phyloP scores from a whole-genome alignment of 2,113 vertebrate genomes.

The Lampris incognitus region DNA sequence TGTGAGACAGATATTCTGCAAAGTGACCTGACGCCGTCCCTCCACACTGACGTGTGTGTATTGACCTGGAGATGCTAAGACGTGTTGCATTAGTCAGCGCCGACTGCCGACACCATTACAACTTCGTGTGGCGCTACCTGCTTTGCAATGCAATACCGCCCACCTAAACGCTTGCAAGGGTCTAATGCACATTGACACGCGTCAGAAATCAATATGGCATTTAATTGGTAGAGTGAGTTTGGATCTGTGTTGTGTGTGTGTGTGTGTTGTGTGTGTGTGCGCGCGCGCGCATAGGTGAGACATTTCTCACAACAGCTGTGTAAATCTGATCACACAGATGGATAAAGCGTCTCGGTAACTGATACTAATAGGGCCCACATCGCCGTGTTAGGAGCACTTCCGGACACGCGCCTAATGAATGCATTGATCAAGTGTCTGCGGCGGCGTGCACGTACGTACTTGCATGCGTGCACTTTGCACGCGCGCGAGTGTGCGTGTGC shows the following conservation, averaged over 20 bases:
- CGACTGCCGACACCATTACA: slow-evolving; percentile 48
- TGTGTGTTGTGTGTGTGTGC: slow-evolving; percentile 9
- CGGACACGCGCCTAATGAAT: slow-evolving; percentile 30
- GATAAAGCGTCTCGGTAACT: slow-evolving; percentile 40
- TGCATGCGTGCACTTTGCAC: background rate
- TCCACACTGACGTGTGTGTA: slow-evolving; percentile 42
- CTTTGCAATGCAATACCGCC: slow-evolving; percentile 58
- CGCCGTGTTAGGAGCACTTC: slow-evolving; percentile 26
- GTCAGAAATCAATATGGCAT: slow-evolving; percentile 68
- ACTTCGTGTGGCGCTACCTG: slow-evolving; percentile 31
- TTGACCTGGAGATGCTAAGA: slow-evolving; percentile 40
- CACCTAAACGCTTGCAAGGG: slow-evolving; percentile 61
- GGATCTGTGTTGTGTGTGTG: background rate
- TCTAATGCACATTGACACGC: slow-evolving; percentile 57
- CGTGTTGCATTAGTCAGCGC: slow-evolving; percentile 59
- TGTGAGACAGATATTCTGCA: slow-evolving; percentile 22
- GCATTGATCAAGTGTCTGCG: background rate
- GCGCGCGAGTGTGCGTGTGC: background rate
- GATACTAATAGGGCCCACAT: slow-evolving; percentile 22
- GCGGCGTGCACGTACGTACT: background rate
- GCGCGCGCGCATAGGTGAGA: slow-evolving; percentile 8
- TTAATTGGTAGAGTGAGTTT: slow-evolving; percentile 61
- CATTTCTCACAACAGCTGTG: slow-evolving; percentile 16
- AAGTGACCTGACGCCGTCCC: slow-evolving; percentile 20
- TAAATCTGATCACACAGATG: slow-evolving; percentile 42